Percentiles rank a stretch among this genome's conserved stretches.
These are phyloP conservation scores for Microcebus lehilahytsara DNA, from an alignment of 2,113 vertebrate genomes.

Conservation along the genomic window DNA sequence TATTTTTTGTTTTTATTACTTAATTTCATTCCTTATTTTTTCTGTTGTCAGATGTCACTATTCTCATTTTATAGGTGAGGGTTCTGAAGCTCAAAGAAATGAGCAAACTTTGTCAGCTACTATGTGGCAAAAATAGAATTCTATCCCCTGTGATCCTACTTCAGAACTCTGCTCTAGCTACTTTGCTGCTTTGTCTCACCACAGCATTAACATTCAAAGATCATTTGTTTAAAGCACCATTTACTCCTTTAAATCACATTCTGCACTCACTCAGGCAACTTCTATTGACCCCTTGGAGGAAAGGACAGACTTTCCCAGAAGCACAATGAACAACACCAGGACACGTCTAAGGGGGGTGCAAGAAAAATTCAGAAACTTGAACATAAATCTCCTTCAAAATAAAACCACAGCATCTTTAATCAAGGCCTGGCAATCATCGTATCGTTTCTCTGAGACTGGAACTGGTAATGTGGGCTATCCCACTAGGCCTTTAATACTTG, in stretches of 20 bases:
- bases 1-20: not conserved
- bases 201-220: constrained; percentile 31
- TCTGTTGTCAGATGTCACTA: not conserved
- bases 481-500: constrained; percentile 62
- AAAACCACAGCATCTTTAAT: constrained; percentile 77
- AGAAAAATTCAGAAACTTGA: constrained; percentile 56
- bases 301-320: constrained; percentile 24
- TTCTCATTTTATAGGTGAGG: constrained; percentile 18
- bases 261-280: not conserved
- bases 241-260: constrained; percentile 22
- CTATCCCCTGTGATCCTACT: not conserved
- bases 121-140: not conserved
- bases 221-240: not conserved
- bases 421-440: constrained; percentile 62
- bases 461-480: constrained; percentile 66
- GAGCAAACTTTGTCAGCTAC: not conserved
- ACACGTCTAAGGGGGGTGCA: not conserved
- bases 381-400: constrained; percentile 61
- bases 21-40: not conserved
- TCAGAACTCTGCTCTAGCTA: constrained; percentile 4
- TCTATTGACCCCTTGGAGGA: not conserved
- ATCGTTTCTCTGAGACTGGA: constrained; percentile 36
- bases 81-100: not conserved
- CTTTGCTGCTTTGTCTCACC: constrained; percentile 6
- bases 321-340: constrained; percentile 12